Conservation (phyloP, 2,888 invertebrate species). For the Thalpophila matura region DNA sequence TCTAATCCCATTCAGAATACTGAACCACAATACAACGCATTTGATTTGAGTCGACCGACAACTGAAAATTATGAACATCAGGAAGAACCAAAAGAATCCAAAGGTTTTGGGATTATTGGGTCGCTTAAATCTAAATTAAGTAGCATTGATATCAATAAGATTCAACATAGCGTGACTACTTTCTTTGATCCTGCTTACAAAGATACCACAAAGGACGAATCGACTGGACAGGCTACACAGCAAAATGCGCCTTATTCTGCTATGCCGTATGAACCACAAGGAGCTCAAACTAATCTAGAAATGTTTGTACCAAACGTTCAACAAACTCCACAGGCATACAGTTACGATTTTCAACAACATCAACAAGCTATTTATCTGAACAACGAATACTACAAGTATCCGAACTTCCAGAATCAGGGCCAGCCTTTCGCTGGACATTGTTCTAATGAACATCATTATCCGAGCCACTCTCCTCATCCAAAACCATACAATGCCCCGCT, state of each 20-base stretch:
- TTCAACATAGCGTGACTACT: constrained; percentile 85
- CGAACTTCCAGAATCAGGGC: constrained; percentile 59
- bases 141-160: constrained; percentile 85
- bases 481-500: constrained; percentile 1
- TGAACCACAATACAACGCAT: constrained; percentile 71
- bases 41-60: constrained; percentile 81
- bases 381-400: constrained; percentile 50
- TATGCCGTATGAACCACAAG: constrained; percentile 55
- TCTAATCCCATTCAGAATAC: constrained; percentile 55
- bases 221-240: constrained; percentile 28
- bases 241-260: constrained; percentile 61
- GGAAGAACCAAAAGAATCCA: constrained; percentile 75
- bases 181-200: constrained; percentile 87
- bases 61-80: constrained; percentile 73
- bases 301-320: constrained; percentile 73
- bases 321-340: constrained; percentile 29
- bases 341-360: constrained; percentile 32
- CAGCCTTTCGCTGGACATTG: constrained; percentile 54
- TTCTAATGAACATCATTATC: constrained; percentile 48
- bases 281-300: constrained; percentile 70
- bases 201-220: constrained; percentile 68
- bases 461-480: constrained; percentile 31
- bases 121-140: constrained; percentile 87
- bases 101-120: constrained; percentile 84
- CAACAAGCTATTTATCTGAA: constrained; percentile 33